phyloP scores from a whole-genome alignment of 1,140 invertebrate genomes.

The Polypedilum vanderplanki region DNA sequence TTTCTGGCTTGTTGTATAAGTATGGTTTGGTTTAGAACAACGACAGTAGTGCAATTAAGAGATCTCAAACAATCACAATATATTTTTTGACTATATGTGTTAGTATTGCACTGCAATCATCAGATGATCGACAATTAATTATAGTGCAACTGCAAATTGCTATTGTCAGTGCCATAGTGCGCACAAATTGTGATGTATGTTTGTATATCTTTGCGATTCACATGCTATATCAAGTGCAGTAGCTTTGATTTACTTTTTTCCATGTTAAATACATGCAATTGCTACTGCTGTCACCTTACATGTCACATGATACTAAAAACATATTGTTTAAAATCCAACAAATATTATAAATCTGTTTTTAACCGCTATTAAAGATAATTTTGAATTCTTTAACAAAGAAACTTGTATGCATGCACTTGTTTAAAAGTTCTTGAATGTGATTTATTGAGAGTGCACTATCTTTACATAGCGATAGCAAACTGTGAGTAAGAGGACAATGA shows the following conservation, averaged over 20 bases:
- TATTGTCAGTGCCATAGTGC: neutral
- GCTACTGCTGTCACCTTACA: neutral
- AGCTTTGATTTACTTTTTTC: neutral
- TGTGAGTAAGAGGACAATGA: no score
- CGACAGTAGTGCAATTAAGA: neutral
- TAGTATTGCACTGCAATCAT: neutral
- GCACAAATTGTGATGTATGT: neutral
- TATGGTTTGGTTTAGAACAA: constrained; percentile 12
- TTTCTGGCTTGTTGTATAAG: neutral
- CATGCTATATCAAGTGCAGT: neutral
- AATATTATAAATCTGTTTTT: no score
- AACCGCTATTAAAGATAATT: no score
- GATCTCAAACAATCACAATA: neutral
- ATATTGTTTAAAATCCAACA: neutral
- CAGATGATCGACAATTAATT: constrained; percentile 27
- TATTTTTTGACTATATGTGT: neutral
- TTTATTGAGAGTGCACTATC: no score
- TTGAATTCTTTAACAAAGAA: no score
- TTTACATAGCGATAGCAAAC: no score
- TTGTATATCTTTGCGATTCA: constrained; percentile 8
- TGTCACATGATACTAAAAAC: neutral
- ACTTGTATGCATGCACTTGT: no score
- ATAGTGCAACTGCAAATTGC: constrained; percentile 24
- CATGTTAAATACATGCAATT: constrained; percentile 8
- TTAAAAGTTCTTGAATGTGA: no score